phyloP scores from a whole-genome alignment of 2,888 invertebrate genomes.

The Brassicogethes aeneus region DNA sequence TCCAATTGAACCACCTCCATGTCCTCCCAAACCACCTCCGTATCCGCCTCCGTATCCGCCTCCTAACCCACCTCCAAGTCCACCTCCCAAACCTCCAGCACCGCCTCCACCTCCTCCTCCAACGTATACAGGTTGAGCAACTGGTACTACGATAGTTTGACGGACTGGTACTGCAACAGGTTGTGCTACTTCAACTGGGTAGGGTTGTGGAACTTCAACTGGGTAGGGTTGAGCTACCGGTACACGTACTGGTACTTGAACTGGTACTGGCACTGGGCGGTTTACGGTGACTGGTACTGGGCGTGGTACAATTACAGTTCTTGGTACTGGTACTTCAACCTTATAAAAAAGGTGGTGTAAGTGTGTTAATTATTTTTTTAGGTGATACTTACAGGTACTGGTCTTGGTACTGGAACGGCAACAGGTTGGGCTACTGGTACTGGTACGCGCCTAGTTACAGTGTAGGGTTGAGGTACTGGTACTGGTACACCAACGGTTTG shows the following conservation, averaged over 20 bases:
- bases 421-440: constrained; percentile 46
- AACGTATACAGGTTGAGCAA: constrained; percentile 22
- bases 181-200: constrained; percentile 47
- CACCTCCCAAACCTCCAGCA: constrained; percentile 16
- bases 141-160: constrained; percentile 26
- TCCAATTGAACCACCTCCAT: constrained; percentile 9
- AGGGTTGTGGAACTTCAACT: constrained; percentile 46
- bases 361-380: neutral
- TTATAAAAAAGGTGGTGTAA: constrained; percentile 6
- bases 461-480: constrained; percentile 36
- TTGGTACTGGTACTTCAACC: constrained; percentile 28
- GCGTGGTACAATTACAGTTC: constrained; percentile 22
- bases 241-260: constrained; percentile 43
- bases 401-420: constrained; percentile 43
- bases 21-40: constrained; percentile 10
- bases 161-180: constrained; percentile 40
- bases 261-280: constrained; percentile 29
- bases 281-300: constrained; percentile 25
- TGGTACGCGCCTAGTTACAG: constrained; percentile 42
- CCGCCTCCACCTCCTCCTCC: constrained; percentile 24
- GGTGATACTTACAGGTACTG: constrained; percentile 30
- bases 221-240: constrained; percentile 39
- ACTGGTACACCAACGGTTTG: constrained; percentile 36
- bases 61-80: constrained; percentile 16
- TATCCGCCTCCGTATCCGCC: constrained; percentile 14